These are phyloP conservation scores for Peromyscus maniculatus DNA, from an alignment of 2,113 vertebrate species.

Conservation along the genomic window DNA sequence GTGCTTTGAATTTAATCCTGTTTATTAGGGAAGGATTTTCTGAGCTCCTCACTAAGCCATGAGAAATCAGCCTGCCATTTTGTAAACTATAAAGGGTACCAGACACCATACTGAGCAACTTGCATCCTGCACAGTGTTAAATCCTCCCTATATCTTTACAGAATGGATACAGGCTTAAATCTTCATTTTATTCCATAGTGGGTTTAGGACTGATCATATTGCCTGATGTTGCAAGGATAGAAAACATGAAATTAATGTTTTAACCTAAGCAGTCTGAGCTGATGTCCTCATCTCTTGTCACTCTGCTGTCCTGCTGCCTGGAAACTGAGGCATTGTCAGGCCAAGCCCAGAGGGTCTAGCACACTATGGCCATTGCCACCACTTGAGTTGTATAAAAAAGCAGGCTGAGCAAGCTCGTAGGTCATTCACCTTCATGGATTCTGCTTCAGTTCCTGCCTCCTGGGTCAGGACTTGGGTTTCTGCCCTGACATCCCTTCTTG, in stretches of 20 bases:
- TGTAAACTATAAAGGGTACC: not conserved
- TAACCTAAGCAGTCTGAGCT: not conserved
- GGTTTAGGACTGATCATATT: not conserved
- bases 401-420: not conserved
- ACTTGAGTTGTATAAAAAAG: not conserved
- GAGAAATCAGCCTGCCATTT: not conserved
- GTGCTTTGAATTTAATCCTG: not conserved
- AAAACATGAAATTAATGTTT: slow-evolving; percentile 5
- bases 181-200: not conserved
- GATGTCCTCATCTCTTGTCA: not conserved
- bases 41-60: not conserved
- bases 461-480: not conserved
- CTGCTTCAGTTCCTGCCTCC: not conserved
- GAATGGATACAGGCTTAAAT: not conserved
- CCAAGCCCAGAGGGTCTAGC: not conserved
- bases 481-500: too few species aligned
- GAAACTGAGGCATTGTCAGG: not conserved
- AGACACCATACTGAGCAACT: not conserved
- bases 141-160: not conserved
- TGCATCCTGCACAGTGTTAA: not conserved
- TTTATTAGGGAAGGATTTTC: not conserved
- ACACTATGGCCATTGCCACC: not conserved
- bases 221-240: not conserved
- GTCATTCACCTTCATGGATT: not conserved
- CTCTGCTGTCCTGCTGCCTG: not conserved